Conservation (phyloP, 1,140 invertebrate species). For the Glossosoma conforme region DNA sequence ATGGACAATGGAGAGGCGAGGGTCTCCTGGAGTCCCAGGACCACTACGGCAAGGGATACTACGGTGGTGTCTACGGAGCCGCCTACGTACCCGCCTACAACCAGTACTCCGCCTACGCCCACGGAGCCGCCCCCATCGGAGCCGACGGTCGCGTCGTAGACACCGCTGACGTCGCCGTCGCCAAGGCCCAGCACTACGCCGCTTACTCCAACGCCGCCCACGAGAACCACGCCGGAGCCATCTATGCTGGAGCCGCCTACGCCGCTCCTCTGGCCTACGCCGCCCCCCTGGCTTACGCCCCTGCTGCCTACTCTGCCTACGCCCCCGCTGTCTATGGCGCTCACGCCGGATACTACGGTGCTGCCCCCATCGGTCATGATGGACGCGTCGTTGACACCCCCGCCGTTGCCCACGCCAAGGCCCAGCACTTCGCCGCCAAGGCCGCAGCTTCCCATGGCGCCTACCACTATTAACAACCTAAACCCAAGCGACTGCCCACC, state of each 20-base stretch:
- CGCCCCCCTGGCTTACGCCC: not conserved
- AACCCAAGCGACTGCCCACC: too few species aligned
- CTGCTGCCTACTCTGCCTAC: not conserved
- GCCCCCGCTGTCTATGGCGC: not conserved
- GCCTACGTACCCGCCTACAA: not conserved
- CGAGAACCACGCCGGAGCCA: not conserved
- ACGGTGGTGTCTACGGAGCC: not conserved
- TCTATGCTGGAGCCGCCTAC: not conserved
- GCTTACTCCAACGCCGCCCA: constrained; percentile 12
- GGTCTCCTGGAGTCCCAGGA: constrained; percentile 23
- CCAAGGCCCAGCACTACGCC: constrained; percentile 44
- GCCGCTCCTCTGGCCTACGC: not conserved
- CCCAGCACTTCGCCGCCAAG: constrained; percentile 12
- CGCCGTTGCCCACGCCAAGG: constrained; percentile 18
- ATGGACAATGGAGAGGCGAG: constrained; percentile 22
- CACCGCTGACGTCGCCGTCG: constrained; percentile 46
- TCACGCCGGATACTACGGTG: too few species aligned
- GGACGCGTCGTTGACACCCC: constrained; percentile 9
- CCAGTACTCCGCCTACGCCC: not conserved
- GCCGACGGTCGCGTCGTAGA: constrained; percentile 40
- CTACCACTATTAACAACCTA: too few species aligned
- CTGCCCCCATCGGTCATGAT: constrained; percentile 2
- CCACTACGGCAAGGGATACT: constrained; percentile 2
- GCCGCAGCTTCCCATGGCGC: constrained; percentile 3
- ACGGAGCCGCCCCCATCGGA: constrained; percentile 29